Base-by-base conservation (phyloP, 2,888 invertebrate species). In the Isotomurus palustris region DNA sequence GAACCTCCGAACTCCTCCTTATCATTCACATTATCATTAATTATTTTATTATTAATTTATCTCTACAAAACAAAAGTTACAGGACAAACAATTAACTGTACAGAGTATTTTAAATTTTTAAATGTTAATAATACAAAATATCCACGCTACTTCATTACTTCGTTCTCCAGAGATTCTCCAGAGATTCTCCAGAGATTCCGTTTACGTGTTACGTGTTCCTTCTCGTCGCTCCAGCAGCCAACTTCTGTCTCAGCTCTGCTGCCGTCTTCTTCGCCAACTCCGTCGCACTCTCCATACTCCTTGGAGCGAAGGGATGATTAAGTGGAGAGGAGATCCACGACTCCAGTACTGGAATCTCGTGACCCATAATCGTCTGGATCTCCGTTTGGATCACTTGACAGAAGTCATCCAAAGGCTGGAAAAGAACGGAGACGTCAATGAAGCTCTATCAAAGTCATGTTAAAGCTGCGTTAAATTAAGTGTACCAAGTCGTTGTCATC, bases 401-500 rank as follows among this genome's bases (percentile, higher is more conserved):
- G 36, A 66, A 66, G 49, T 66, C 66, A 28, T 66, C 62, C 32
- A 66, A 40, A n/a, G 61, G 61, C 58, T 62, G 35, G 14, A 38
- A 54, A 35, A 40, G 10, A 17, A 8, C n/a, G 21, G 22, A 19
- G 17, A 5, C n/a, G n/a, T n/a, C n/a, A n/a, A n/a, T n/a, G n/a
- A n/a, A n/a, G n/a, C n/a, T 21, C 24, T 22, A 50, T 4, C 24
- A 27, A 14, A 48, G 19, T 24, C 35, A 27, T 2, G 19, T 28
- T 17, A 14, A 19, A 19, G 43, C n/a, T n/a, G n/a, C n/a, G n/a
- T n/a, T n/a, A n/a, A n/a, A n/a, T n/a, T n/a, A n/a, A n/a, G n/a
- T 44, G 48, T 56, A 59, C 62, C 58, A 66, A 56, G 47, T 69
- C 68, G 56, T 69, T 69, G 32, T 64, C 58, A 48, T 69, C 68